phyloP scores from a whole-genome alignment of 2,797 vertebrate species.

The Pangasius sanitwongsei region DNA sequence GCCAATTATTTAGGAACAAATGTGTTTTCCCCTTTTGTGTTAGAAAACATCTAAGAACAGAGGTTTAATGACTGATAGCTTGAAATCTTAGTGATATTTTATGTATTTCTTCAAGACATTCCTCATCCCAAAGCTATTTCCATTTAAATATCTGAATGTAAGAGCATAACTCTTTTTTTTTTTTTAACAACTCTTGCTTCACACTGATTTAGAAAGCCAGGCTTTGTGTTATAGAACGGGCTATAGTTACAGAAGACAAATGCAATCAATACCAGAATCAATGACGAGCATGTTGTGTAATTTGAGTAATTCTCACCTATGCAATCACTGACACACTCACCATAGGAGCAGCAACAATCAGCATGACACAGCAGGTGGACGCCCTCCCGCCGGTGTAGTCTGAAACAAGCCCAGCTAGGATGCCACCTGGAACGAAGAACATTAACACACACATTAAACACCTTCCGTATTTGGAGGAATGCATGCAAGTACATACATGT shows the following conservation, averaged over 20 bases:
- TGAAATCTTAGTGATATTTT: not conserved
- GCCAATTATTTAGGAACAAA: not conserved
- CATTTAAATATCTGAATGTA: not conserved
- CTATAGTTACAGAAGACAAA: slow-evolving; percentile 7
- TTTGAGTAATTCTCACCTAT: not conserved
- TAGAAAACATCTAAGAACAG: not conserved
- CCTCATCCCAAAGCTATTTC: not conserved
- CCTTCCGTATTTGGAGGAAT: not conserved
- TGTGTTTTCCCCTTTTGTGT: not conserved
- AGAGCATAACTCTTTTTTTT: not conserved
- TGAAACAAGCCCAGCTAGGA: slow-evolving; percentile 87
- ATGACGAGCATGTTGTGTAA: not conserved
- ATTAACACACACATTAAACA: not conserved
- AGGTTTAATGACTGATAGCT: not conserved
- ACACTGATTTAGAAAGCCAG: not conserved
- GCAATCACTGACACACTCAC: slow-evolving; percentile 69
- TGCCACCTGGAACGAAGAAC: slow-evolving; percentile 77
- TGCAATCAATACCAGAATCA: slow-evolving; percentile 9
- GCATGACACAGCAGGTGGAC: slow-evolving; percentile 90
- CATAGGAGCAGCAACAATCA: slow-evolving; percentile 89
- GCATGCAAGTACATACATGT: not conserved
- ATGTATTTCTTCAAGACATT: not conserved
- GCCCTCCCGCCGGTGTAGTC: slow-evolving; percentile 89
- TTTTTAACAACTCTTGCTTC: not conserved
- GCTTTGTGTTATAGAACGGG: not conserved